phyloP scores from a whole-genome alignment of 2,113 vertebrate genomes.

The Camelus bactrianus region DNA sequence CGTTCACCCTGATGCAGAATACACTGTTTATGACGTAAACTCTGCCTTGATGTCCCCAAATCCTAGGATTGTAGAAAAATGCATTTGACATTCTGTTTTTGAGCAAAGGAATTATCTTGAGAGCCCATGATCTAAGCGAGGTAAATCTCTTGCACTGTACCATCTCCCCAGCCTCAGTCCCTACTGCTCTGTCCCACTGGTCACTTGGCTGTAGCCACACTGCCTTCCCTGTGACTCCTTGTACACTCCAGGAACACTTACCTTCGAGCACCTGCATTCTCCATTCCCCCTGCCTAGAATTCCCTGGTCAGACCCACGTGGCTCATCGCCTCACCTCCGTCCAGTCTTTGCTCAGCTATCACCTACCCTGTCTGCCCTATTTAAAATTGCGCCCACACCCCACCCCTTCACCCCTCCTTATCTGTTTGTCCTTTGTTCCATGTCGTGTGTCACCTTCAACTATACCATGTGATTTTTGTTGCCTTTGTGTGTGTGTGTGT shows the following conservation, averaged over 20 bases:
- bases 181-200: neutral
- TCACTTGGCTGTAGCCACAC: neutral
- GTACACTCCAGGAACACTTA: neutral
- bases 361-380: neutral
- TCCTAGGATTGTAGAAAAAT: neutral
- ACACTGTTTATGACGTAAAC: neutral
- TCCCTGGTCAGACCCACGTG: neutral
- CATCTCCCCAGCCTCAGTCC: neutral
- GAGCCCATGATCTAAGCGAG: neutral
- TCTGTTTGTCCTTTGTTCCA: neutral
- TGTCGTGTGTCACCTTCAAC: neutral
- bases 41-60: slow-evolving; percentile 52
- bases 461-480: too few relatives aligned
- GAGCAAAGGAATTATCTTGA: slow-evolving; percentile 22
- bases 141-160: neutral
- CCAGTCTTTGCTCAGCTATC: neutral
- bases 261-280: neutral
- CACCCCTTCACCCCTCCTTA: neutral
- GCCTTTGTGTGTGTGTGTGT: too few relatives aligned
- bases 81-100: slow-evolving; percentile 5
- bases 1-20: slow-evolving; percentile 25
- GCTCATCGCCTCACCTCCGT: neutral
- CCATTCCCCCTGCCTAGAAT: neutral
- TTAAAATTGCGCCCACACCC: neutral
- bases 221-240: neutral